phyloP scores from a whole-genome alignment of 2,888 invertebrate species.

The Pelosia muscerda region DNA sequence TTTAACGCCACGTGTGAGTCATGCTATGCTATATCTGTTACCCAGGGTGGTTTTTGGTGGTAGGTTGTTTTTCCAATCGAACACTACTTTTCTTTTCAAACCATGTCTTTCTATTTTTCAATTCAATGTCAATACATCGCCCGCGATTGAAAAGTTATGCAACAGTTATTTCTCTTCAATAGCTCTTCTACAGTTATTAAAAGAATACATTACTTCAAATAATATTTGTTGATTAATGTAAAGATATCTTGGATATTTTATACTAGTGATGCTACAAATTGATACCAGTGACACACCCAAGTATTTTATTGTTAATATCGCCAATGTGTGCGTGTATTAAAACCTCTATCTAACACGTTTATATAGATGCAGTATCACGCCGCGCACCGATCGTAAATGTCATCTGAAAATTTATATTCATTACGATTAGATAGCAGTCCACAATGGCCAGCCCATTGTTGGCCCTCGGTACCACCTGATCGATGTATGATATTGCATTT shows the following conservation, averaged over 20 bases:
- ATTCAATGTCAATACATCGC: no score
- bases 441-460: constrained; percentile 82
- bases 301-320: constrained; percentile 66
- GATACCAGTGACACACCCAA: constrained; percentile 64
- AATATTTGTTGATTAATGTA: constrained; percentile 72
- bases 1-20: no score
- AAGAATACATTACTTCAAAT: constrained; percentile 47
- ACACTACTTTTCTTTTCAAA: no score
- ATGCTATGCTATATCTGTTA: no score
- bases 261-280: constrained; percentile 73
- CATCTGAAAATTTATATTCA: constrained; percentile 87
- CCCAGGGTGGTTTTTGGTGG: background rate
- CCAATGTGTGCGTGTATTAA: constrained; percentile 75
- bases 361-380: constrained; percentile 81
- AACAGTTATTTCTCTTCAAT: background rate
- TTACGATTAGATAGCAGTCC: constrained; percentile 85
- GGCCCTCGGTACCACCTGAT: constrained; percentile 76
- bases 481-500: constrained; percentile 82
- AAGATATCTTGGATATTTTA: constrained; percentile 71
- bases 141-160: background rate
- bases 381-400: constrained; percentile 84
- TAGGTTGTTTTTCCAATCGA: background rate
- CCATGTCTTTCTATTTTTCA: no score
- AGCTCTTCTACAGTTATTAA: background rate
- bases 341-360: constrained; percentile 76